These are phyloP conservation scores for Drosophila melanogaster DNA, from an alignment of 1,140 invertebrate species.

Conservation along the genomic window Release_6_plus_ISO1_MT NT_033779.5:13017001-13017500, in stretches of 20 bases:
- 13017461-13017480: slow-evolving; percentile 57
- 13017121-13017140: slow-evolving; percentile 88
- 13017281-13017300: slow-evolving; percentile 84
- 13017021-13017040: slow-evolving; percentile 83
- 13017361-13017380: slow-evolving; percentile 63
- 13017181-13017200: slow-evolving; percentile 84
- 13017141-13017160: slow-evolving; percentile 85
- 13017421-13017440: slow-evolving; percentile 58
- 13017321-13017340: neutral
- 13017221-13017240: slow-evolving; percentile 86
- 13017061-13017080: slow-evolving; percentile 40
- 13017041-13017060: slow-evolving; percentile 77
- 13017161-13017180: slow-evolving; percentile 75
- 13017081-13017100: slow-evolving; percentile 29
- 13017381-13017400: slow-evolving; percentile 74
- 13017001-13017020: slow-evolving; percentile 77
- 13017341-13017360: slow-evolving; percentile 5
- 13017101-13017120: slow-evolving; percentile 86
- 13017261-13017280: slow-evolving; percentile 86
- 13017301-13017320: neutral
- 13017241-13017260: slow-evolving; percentile 87
- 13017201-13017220: slow-evolving; percentile 87
- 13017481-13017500: slow-evolving; percentile 31
- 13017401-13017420: slow-evolving; percentile 53
- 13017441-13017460: slow-evolving; percentile 81